Percentiles rank a stretch among this genome's conserved stretches.
Conservation (phyloP, 2,797 vertebrate genomes). For the Halcyon leucocephala region DNA sequence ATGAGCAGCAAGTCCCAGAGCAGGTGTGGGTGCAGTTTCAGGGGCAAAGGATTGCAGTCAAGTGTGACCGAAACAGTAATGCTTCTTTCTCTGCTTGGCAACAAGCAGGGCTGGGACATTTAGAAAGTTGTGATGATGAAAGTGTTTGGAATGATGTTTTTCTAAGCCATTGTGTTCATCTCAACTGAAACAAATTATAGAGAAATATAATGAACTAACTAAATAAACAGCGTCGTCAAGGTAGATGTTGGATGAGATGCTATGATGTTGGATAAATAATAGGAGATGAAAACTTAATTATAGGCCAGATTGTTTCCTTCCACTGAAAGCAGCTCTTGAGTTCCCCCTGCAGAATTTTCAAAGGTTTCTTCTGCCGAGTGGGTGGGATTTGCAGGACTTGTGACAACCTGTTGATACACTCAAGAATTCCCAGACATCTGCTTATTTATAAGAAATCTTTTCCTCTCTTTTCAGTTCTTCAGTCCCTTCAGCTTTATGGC, state of each 20-base stretch:
- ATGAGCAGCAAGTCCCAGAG: not conserved
- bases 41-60: slow-evolving; percentile 13
- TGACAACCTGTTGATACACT: not conserved
- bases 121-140: slow-evolving; percentile 70
- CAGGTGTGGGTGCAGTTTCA: slow-evolving; percentile 20
- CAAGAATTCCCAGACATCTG: not conserved
- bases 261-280: slow-evolving; percentile 57
- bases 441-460: not conserved
- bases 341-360: slow-evolving; percentile 63
- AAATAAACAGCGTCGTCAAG: slow-evolving; percentile 68
- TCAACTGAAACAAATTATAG: slow-evolving; percentile 61
- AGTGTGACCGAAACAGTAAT: slow-evolving; percentile 34
- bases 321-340: slow-evolving; percentile 47
- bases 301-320: slow-evolving; percentile 35
- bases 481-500: not conserved
- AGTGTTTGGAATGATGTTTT: slow-evolving; percentile 71
- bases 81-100: slow-evolving; percentile 32
- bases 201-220: slow-evolving; percentile 70
- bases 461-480: not conserved
- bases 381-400: slow-evolving; percentile 2
- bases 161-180: slow-evolving; percentile 58
- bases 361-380: not conserved
- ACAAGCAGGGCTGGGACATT: slow-evolving; percentile 36
- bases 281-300: slow-evolving; percentile 73
- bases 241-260: slow-evolving; percentile 61